These are phyloP conservation scores for Tetragonula carbonaria DNA, from an alignment of 2,888 invertebrate genomes.

Conservation along the genomic window DNA sequence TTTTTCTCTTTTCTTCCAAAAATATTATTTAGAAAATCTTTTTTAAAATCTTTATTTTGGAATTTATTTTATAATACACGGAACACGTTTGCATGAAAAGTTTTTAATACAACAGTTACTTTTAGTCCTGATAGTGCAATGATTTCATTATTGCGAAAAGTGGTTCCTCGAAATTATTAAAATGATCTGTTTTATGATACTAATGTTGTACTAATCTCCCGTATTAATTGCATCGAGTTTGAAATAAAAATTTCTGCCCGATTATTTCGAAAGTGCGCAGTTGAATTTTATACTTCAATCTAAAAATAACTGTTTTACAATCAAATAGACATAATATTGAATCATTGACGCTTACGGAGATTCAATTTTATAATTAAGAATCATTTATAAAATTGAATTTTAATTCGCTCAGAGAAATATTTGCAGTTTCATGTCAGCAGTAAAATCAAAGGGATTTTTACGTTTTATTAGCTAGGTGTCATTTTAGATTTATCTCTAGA, in stretches of 20 bases:
- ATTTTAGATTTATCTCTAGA: not conserved
- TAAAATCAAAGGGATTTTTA: not conserved
- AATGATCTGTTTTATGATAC: not conserved
- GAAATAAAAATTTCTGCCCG: not conserved
- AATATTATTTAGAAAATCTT: too few species aligned
- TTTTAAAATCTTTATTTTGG: too few species aligned
- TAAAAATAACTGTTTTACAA: not conserved
- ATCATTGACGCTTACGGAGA: not conserved
- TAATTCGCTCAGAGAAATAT: too few species aligned
- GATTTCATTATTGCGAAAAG: too few species aligned
- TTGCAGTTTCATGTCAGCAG: not conserved
- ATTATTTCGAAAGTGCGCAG: not conserved
- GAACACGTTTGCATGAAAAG: too few species aligned
- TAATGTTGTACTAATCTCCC: too few species aligned
- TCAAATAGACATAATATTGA: not conserved
- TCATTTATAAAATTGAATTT: not conserved
- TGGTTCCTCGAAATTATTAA: too few species aligned
- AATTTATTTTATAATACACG: too few species aligned
- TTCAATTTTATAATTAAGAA: not conserved
- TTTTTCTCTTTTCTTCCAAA: too few species aligned
- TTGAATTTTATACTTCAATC: too few species aligned
- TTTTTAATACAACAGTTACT: too few species aligned
- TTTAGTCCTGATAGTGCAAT: too few species aligned
- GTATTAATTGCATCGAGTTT: not conserved
- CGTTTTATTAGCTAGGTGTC: not conserved